Conservation (phyloP, 1,140 invertebrate species). For the Frieseomelitta varia region DNA sequence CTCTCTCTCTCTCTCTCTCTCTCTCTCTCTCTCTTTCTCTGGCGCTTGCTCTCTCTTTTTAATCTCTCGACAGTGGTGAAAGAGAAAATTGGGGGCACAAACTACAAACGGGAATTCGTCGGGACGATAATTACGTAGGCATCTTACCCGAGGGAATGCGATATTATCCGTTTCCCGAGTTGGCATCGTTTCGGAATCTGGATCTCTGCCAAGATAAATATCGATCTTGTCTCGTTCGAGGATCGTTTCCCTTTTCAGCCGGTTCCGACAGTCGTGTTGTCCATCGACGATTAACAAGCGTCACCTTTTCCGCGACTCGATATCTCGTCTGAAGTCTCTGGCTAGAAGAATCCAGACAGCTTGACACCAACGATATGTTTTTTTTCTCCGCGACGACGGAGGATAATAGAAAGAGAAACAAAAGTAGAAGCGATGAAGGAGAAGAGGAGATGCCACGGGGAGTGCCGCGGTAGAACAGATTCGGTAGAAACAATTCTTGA, state of each 20-base stretch:
- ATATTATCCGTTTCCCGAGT: constrained; percentile 54
- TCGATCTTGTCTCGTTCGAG: constrained; percentile 68
- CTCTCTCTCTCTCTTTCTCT: too few relatives aligned
- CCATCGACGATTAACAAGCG: background rate
- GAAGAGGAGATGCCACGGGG: too few relatives aligned
- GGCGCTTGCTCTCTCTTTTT: background rate
- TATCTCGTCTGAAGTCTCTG: too few relatives aligned
- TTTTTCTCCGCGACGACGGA: too few relatives aligned
- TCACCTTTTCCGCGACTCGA: background rate
- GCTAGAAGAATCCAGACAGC: too few relatives aligned
- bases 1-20: too few relatives aligned
- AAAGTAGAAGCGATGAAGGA: too few relatives aligned
- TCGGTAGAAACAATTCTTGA: too few relatives aligned
- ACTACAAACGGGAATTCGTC: constrained; percentile 19
- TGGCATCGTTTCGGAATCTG: constrained; percentile 61
- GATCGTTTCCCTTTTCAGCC: constrained; percentile 54
- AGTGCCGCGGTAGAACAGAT: too few relatives aligned
- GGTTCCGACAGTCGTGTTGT: background rate
- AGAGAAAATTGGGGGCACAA: constrained; percentile 20
- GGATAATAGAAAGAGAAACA: too few relatives aligned
- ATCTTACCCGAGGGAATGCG: background rate
- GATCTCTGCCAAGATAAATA: constrained; percentile 70
- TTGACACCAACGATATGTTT: too few relatives aligned
- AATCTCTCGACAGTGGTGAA: background rate
- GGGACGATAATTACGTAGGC: constrained; percentile 62